phyloP scores from a whole-genome alignment of 2,797 vertebrate genomes.

The Simalia tracyae region DNA sequence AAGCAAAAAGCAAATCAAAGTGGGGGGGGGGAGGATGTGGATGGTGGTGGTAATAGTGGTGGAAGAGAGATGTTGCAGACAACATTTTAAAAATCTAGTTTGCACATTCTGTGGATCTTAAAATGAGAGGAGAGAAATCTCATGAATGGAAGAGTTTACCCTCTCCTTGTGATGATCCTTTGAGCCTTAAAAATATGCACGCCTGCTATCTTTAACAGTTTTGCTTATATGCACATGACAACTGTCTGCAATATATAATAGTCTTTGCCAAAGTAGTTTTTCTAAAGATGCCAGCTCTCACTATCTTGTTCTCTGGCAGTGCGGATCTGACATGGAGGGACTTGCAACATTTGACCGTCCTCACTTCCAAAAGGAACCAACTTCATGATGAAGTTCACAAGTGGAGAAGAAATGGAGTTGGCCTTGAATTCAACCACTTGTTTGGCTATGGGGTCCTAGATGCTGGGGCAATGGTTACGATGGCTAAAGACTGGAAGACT shows the following conservation, averaged over 20 bases:
- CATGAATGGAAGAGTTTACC: neutral
- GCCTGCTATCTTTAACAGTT: neutral
- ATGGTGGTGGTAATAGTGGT: neutral
- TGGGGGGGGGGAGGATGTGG: too few relatives aligned
- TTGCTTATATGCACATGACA: neutral
- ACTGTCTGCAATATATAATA: neutral
- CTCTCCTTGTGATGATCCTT: neutral
- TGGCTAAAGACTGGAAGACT: conserved; percentile 96
- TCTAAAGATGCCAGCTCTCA: neutral
- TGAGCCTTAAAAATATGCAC: neutral
- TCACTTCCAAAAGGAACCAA: conserved; percentile 98
- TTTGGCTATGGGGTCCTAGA: conserved; percentile 98
- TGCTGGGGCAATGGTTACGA: conserved; percentile 96
- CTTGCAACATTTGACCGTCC: conserved; percentile 95
- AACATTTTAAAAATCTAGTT: neutral
- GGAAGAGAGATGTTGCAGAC: neutral
- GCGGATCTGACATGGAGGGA: conserved; percentile 93
- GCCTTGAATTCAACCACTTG: conserved; percentile 98
- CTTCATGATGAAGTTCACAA: conserved; percentile 97
- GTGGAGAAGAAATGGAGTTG: conserved; percentile 95
- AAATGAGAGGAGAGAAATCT: neutral
- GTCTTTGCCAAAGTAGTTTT: neutral
- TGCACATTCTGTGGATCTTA: neutral
- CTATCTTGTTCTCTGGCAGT: conserved; percentile 66
- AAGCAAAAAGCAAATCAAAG: neutral